Percentiles rank a stretch among this genome's conserved stretches.
phyloP scores from a whole-genome alignment of 1,140 invertebrate genomes.

The Pachypeltis micranthus region DNA sequence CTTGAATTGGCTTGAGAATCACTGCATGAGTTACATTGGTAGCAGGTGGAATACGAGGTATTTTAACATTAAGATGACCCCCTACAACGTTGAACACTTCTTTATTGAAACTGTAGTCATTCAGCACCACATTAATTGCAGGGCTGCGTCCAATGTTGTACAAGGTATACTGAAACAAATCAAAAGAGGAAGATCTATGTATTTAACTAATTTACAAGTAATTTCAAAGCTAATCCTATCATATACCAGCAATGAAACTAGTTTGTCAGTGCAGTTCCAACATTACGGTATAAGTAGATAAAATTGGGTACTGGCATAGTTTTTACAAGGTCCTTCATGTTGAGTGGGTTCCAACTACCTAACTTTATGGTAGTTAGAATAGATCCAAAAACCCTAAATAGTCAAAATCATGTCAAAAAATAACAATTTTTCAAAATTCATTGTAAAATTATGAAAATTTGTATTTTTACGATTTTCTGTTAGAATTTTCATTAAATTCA shows the following conservation, averaged over 20 bases:
- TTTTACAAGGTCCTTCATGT: too few species aligned
- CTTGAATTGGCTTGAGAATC: slow-evolving; percentile 76
- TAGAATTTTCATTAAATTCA: too few species aligned
- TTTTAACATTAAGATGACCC: slow-evolving; percentile 67
- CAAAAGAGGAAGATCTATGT: too few species aligned
- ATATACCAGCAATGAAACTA: neutral
- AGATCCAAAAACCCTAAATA: too few species aligned
- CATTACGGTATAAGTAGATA: neutral
- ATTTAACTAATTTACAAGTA: slow-evolving; percentile 5
- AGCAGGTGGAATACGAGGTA: slow-evolving; percentile 81
- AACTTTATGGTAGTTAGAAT: too few species aligned
- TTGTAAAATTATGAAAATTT: too few species aligned
- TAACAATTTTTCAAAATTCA: too few species aligned
- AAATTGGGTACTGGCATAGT: too few species aligned
- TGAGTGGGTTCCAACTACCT: too few species aligned
- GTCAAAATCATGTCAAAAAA: too few species aligned
- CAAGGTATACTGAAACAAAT: slow-evolving; percentile 59
- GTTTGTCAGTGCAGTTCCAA: neutral
- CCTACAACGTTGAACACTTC: slow-evolving; percentile 78
- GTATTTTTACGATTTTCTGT: too few species aligned
- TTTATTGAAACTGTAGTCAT: slow-evolving; percentile 78
- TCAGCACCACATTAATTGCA: slow-evolving; percentile 76
- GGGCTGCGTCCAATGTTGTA: slow-evolving; percentile 76
- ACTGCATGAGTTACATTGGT: slow-evolving; percentile 90
- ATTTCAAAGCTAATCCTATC: neutral